These are phyloP conservation scores for Trididemnum miniatum DNA, from an alignment of 23 tunicate genomes.

Conservation along the genomic window DNA sequence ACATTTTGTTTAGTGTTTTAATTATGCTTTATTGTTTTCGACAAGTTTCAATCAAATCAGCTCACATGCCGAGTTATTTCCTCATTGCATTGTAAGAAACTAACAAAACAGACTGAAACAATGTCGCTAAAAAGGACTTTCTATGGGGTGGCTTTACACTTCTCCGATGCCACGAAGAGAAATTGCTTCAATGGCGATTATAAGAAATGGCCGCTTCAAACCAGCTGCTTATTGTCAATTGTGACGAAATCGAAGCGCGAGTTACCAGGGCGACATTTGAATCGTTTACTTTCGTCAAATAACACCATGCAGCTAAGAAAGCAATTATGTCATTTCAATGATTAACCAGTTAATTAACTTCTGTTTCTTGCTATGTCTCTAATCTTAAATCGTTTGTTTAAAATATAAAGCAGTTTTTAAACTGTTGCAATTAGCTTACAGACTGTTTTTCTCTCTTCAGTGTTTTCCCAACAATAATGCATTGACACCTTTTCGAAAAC, in stretches of 20 bases:
- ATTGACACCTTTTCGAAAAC: too few relatives aligned
- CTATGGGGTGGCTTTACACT: too few relatives aligned
- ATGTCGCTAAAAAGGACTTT: too few relatives aligned
- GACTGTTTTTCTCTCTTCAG: too few relatives aligned
- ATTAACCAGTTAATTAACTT: background rate
- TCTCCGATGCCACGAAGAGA: too few relatives aligned
- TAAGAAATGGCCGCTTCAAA: background rate
- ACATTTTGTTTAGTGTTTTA: background rate
- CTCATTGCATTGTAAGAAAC: too few relatives aligned
- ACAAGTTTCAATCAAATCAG: background rate
- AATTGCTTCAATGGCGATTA: too few relatives aligned
- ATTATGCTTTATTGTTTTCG: background rate
- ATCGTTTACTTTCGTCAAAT: background rate
- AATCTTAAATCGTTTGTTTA: background rate
- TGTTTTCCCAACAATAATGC: too few relatives aligned
- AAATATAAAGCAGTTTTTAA: background rate
- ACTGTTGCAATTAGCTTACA: background rate
- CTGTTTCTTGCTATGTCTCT: background rate
- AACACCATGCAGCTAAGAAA: background rate
- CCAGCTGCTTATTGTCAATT: constrained; percentile 2
- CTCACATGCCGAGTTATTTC: too few relatives aligned
- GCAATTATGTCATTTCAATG: background rate
- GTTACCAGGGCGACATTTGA: too few relatives aligned
- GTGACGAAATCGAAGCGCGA: too few relatives aligned
- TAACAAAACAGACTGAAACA: too few relatives aligned